Evolutionary conservation across 1,140 invertebrate genomes (phyloP).

Genomic region (Phortica variegata): DNA sequence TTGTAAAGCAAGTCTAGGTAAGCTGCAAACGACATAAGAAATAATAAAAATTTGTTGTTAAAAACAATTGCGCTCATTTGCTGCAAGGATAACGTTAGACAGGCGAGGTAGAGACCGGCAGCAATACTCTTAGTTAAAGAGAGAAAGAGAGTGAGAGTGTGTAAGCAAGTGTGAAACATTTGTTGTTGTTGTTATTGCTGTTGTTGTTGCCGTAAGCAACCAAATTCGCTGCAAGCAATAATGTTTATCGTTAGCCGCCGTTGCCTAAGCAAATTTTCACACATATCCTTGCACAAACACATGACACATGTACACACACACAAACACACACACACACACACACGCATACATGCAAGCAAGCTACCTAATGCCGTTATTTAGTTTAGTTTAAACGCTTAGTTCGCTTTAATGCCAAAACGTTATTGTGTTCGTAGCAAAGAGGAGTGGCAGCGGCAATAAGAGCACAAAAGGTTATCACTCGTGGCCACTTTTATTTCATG

Average conservation of each 20-base stretch:
- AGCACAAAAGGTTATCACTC: constrained; percentile 47
- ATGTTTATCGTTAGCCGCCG: constrained; percentile 12
- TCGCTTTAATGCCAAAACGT: too few species aligned
- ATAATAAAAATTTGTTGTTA: constrained; percentile 41
- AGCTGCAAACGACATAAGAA: too few species aligned
- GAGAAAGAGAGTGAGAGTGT: neutral
- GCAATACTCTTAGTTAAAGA: neutral
- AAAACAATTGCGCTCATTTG: constrained; percentile 47
- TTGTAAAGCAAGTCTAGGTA: too few species aligned
- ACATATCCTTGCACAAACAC: constrained; percentile 21
- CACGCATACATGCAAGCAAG: constrained; percentile 3
- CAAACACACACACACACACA: neutral
- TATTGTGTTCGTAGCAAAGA: too few species aligned
- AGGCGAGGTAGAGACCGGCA: neutral
- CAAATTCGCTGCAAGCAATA: too few species aligned
- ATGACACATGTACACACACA: constrained; percentile 4
- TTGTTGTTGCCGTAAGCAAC: neutral
- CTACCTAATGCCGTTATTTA: constrained; percentile 39
- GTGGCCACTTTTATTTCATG: constrained; percentile 26
- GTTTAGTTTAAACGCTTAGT: too few species aligned
- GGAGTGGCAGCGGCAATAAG: too few species aligned
- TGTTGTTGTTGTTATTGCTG: constrained; percentile 28
- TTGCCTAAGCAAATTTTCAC: constrained; percentile 36
- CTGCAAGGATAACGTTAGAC: constrained; percentile 7
- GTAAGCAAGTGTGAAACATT: constrained; percentile 21